Evolutionary conservation across 64 coral and sea anemone species (phyloP), one percentile per base, ranked within the genome.

Genomic region (Anthopleura sola): DNA sequence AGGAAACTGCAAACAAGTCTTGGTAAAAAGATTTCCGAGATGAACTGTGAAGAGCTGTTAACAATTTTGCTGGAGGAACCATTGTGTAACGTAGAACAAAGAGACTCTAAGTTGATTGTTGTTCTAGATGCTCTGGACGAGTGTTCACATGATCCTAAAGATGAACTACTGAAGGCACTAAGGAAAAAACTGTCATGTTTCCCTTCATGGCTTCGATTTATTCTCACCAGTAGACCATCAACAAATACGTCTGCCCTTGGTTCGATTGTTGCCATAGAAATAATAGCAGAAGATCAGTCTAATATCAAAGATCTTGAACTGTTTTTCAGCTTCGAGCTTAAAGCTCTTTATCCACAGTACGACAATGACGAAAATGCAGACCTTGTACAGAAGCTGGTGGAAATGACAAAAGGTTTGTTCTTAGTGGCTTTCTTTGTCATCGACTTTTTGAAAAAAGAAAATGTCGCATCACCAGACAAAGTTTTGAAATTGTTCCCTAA

Each of bases 1-100:
- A 64, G 88, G 56, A 55, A 82, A 33, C 55, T 93, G 57, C 19
- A 78, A 36, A 38, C 58, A 62, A 84, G 88, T 78, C 12, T 39
- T n/a, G 71, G 79, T 14, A 60, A 33, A 14, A 66, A 71, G 24
- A 29, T 71, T 6, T 71, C 68, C 9, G 68, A 29, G 24, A n/a
- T 71, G 33, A 71, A 71, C 68, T 71, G 68, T 20, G 33, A n/a
- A 2, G 68, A 71, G 9, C 68, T 71, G 24, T 71, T 71, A 29
- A 71, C 68, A 6, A 29, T 71, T n/a, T 34, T 71, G 33, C 1
- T 71, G 6, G 68, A 71, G 33, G 68, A 71, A 34, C 68, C 15
- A 6, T 28, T 71, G 77, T 15, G 46, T 34, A 44, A 84, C 62
- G 26, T 23, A 33, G 47, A 87, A 12, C 68, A 71, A 29, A 12